These are phyloP conservation scores for Rhadinocentrus ornatus DNA, from an alignment of 2,797 vertebrate species.

Conservation along the genomic window DNA sequence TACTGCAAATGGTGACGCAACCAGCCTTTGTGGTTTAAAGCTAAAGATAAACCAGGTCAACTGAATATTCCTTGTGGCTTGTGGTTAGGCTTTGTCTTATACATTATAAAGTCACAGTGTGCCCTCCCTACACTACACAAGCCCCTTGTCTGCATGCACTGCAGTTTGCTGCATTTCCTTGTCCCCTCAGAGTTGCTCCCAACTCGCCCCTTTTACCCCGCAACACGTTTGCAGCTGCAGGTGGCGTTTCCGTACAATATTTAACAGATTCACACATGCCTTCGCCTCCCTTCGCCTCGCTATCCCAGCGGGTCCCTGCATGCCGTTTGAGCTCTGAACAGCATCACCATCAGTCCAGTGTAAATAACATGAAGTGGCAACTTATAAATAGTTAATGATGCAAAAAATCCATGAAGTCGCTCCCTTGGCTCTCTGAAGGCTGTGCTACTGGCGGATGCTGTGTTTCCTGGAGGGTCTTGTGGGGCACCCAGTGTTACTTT, in stretches of 20 bases:
- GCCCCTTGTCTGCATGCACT: constrained; percentile 47
- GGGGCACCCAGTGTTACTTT: constrained; percentile 69
- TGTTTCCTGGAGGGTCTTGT: constrained; percentile 72
- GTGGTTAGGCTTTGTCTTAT: constrained; percentile 67
- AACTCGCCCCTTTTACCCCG: constrained; percentile 65
- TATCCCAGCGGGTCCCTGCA: constrained; percentile 73
- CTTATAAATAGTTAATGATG: constrained; percentile 93
- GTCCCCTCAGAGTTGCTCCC: constrained; percentile 54
- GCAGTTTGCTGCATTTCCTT: constrained; percentile 48
- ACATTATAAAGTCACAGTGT: constrained; percentile 65
- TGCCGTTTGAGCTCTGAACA: constrained; percentile 85
- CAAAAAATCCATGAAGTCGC: constrained; percentile 83
- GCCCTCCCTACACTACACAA: constrained; percentile 32
- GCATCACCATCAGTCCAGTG: constrained; percentile 88
- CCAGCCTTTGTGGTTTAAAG: constrained; percentile 63
- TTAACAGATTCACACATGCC: constrained; percentile 83
- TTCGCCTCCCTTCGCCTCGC: constrained; percentile 41
- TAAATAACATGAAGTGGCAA: constrained; percentile 95
- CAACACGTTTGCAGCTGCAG: constrained; percentile 83
- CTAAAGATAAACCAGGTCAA: constrained; percentile 80
- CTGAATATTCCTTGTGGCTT: constrained; percentile 73
- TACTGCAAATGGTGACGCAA: constrained; percentile 62
- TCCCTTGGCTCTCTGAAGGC: constrained; percentile 66
- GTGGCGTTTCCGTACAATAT: constrained; percentile 87
- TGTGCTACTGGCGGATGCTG: constrained; percentile 53